Percentiles rank a stretch among this genome's conserved stretches.
Conservation (phyloP, 2,888 invertebrate species). For the Drosophila atripex region DNA sequence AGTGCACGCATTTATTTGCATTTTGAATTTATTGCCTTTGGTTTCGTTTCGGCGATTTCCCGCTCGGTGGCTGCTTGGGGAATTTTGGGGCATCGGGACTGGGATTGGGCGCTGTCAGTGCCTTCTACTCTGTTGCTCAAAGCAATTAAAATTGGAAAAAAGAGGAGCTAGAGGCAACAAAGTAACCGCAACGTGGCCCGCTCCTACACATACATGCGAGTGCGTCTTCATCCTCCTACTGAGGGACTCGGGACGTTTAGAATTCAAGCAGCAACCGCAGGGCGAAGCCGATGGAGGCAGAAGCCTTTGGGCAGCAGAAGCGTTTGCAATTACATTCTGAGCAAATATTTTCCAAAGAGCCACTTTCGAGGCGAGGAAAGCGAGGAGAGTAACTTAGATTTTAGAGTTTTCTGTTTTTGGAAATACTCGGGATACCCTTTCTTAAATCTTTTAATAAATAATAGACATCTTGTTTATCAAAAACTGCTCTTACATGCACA, state of each 20-base stretch:
- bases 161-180: conserved; percentile 22
- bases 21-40: conserved; percentile 70
- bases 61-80: conserved; percentile 51
- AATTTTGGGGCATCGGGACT: conserved; percentile 41
- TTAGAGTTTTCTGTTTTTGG: not conserved
- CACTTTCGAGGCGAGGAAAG: not conserved
- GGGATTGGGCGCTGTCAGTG: conserved; percentile 22
- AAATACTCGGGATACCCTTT: no score
- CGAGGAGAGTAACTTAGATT: not conserved
- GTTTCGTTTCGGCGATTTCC: conserved; percentile 47
- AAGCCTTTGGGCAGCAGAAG: conserved; percentile 16
- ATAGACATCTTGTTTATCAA: no score
- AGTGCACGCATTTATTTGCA: conserved; percentile 60
- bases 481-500: not conserved
- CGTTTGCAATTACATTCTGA: not conserved
- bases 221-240: conserved; percentile 23
- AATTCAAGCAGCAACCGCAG: conserved; percentile 51
- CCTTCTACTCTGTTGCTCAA: conserved; percentile 53
- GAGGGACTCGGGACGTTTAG: conserved; percentile 53
- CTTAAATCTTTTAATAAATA: not conserved
- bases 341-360: not conserved
- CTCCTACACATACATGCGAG: not conserved
- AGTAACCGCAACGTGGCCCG: conserved; percentile 22
- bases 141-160: conserved; percentile 67
- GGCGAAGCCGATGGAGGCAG: not conserved